Conservation (phyloP, 2,113 vertebrate species). For the Pelusios castaneus region DNA sequence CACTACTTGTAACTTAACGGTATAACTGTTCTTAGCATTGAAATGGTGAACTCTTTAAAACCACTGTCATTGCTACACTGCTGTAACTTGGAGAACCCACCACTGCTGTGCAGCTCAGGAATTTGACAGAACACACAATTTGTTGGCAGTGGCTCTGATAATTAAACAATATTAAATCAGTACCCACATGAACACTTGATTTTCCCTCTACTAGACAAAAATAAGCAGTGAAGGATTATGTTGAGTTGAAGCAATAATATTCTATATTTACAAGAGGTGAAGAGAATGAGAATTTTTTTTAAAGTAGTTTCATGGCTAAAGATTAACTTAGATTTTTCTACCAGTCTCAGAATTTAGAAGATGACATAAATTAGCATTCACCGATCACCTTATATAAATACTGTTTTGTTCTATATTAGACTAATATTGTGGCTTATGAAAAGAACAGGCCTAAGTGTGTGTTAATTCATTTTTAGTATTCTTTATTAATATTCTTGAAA, state of each 20-base stretch:
- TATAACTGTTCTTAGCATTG: neutral
- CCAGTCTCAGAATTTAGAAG: neutral
- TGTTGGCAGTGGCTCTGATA: neutral
- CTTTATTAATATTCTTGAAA: neutral
- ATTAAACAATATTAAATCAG: neutral
- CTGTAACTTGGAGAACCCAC: neutral
- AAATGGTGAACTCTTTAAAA: neutral
- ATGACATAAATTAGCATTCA: neutral
- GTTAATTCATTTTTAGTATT: neutral
- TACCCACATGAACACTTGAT: neutral
- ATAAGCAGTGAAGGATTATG: neutral
- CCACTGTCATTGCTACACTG: neutral
- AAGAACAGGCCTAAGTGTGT: neutral
- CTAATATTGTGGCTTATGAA: neutral
- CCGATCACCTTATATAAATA: neutral
- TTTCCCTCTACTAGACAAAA: neutral
- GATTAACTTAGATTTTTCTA: neutral
- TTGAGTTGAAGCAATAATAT: neutral
- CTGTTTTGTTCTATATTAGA: neutral
- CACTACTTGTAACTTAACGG: neutral
- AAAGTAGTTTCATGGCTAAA: neutral
- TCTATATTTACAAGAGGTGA: neutral
- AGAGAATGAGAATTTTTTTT: neutral
- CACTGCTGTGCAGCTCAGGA: neutral
- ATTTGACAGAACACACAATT: neutral